Evolutionary conservation across 2,888 invertebrate species (phyloP), one percentile per base, ranked within the genome.

Genomic region (Clistopyga incitator): DNA sequence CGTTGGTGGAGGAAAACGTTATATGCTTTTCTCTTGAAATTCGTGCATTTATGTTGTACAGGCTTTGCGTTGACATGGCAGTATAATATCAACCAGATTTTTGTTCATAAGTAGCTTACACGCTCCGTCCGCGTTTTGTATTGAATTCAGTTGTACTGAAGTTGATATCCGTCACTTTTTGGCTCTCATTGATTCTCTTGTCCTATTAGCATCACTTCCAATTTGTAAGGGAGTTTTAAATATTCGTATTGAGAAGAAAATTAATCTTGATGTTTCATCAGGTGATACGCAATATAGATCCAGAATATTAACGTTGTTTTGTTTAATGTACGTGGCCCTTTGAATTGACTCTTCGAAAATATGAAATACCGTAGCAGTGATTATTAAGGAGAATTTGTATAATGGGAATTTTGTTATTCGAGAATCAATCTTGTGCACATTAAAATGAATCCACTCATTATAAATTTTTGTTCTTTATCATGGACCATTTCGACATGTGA

Each of bases 191-290:
- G 56, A 45, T 59, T 20, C 71, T 38, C 38, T 70, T 20, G 10
- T 0, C 2, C 54, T 20, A 42, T 10, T 18, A 20, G 13, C 18
- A 38, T 71, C n/a, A 42, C 54, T 56, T 4, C 38, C 59, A 45
- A 25, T 10, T 15, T 20, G n/a, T 23, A 18, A 18, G 42, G 38
- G n/a, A 56, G n/a, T 59, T 72, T 71, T n/a, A 71, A 56, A 42
- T 42, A 25, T 25, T 56, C 23, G 23, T 56, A 56, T 72, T 54
- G 45, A 25, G n/a, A 45, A 72, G 56, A 25, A 25, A 56, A 72
- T 72, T 59, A 25, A 56, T 18, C 68, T 72, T 29, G 71, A 6
- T 34, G 18, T 61, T n/a, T 61, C 38, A 34, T 38, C n/a, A n/a
- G n/a, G n/a, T n/a, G n/a, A n/a, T n/a, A n/a, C n/a, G n/a, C n/a